Evolutionary conservation across 2,113 vertebrate species (phyloP).

Genomic region (Romanogobio albipinnatus): DNA sequence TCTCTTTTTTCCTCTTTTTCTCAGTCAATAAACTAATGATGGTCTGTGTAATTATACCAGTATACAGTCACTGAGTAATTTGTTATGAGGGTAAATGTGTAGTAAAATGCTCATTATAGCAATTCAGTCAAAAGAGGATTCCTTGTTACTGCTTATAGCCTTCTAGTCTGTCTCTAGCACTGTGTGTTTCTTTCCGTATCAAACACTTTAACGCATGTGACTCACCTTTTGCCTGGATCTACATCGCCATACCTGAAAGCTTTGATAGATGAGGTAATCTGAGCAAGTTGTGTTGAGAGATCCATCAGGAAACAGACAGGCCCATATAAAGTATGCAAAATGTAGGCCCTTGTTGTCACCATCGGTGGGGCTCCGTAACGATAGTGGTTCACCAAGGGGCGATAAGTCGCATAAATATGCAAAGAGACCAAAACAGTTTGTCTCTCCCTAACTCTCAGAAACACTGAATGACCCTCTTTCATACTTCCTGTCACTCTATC

Average conservation of each 20-base stretch:
- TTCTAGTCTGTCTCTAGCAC: background rate
- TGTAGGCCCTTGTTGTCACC: conserved; percentile 62
- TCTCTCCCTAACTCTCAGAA: background rate
- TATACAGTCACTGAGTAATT: background rate
- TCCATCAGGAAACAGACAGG: conserved; percentile 78
- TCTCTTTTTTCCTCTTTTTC: background rate
- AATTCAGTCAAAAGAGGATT: background rate
- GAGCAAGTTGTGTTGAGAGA: conserved; percentile 74
- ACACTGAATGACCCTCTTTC: conserved; percentile 3
- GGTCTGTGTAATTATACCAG: background rate
- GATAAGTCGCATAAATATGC: conserved; percentile 76
- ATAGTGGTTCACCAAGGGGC: conserved; percentile 67
- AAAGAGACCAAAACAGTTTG: conserved; percentile 62
- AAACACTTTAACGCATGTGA: conserved; percentile 63
- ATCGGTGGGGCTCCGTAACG: conserved; percentile 61
- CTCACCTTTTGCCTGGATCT: conserved; percentile 66
- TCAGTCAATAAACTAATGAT: background rate
- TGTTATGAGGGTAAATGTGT: background rate
- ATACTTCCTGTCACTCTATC: conserved; percentile 14
- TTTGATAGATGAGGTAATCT: conserved; percentile 82
- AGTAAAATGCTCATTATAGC: conserved; percentile 9
- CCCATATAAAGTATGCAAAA: conserved; percentile 68
- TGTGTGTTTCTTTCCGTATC: background rate
- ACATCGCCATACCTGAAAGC: conserved; percentile 73
- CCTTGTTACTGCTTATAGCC: background rate